phyloP scores from a whole-genome alignment of 2,888 invertebrate species.

The Boloria selene region DNA sequence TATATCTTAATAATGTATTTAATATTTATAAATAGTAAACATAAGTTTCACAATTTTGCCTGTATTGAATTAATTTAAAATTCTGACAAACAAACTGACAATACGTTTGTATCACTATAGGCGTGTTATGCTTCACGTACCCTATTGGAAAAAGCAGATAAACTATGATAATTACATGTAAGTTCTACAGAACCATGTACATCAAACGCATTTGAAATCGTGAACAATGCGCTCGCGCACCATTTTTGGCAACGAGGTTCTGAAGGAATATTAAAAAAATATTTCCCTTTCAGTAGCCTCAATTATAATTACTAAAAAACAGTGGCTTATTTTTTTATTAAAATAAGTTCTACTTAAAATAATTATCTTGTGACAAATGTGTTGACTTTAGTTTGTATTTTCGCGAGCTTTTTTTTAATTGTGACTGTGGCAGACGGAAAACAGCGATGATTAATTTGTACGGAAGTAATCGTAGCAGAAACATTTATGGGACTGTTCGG shows the following conservation, averaged over 20 bases:
- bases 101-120: conserved; percentile 60
- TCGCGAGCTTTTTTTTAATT: conserved; percentile 48
- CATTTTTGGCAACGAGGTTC: conserved; percentile 51
- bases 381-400: conserved; percentile 42
- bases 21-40: too few species aligned
- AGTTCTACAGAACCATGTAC: conserved; percentile 62
- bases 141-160: conserved; percentile 79
- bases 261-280: conserved; percentile 70
- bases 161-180: conserved; percentile 77
- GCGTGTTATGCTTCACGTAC: conserved; percentile 74
- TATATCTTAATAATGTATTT: too few species aligned
- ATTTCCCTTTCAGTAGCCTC: conserved; percentile 66
- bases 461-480: conserved; percentile 61
- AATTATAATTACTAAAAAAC: conserved; percentile 40
- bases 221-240: conserved; percentile 56
- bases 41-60: too few species aligned
- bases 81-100: conserved; percentile 6
- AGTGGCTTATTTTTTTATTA: conserved; percentile 72
- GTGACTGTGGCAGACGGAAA: conserved; percentile 44
- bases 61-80: background rate
- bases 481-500: conserved; percentile 72
- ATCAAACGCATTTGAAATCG: conserved; percentile 61
- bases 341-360: conserved; percentile 66
- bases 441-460: conserved; percentile 68
- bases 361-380: conserved; percentile 28